phyloP scores from a whole-genome alignment of 2,113 vertebrate species.

The Perccottus glenii region DNA sequence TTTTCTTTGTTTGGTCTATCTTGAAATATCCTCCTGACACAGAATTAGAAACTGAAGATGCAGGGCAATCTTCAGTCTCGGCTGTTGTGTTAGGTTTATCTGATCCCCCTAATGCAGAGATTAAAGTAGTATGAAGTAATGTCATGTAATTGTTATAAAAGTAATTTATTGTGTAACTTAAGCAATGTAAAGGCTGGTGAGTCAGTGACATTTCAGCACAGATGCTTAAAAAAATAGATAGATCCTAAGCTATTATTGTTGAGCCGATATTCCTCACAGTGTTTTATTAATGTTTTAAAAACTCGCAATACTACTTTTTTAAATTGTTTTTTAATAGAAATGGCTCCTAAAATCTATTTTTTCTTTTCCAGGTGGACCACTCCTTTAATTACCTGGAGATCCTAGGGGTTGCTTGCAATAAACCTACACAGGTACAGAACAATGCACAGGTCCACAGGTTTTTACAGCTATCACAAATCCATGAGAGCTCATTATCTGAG shows the following conservation, averaged over 20 bases:
- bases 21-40: conserved; percentile 23
- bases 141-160: no score
- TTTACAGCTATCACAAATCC: background rate
- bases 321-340: background rate
- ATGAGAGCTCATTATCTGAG: no score
- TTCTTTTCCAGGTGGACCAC: conserved; percentile 86
- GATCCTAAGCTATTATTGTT: background rate
- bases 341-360: background rate
- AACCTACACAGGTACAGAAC: conserved; percentile 87
- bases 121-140: no score
- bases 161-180: no score
- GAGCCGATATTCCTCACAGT: background rate
- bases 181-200: background rate
- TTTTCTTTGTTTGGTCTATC: conserved; percentile 29
- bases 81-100: background rate
- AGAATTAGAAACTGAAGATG: conserved; percentile 2
- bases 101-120: no score
- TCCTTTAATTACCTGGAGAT: conserved; percentile 98
- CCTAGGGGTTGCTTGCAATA: conserved; percentile 90
- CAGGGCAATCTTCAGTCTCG: background rate
- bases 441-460: background rate
- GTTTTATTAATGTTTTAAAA: background rate
- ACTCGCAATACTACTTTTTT: background rate
- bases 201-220: background rate
- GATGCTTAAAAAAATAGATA: background rate